Base-by-base conservation (phyloP, 2,797 vertebrate genomes). In the Sebastes jordani region DNA sequence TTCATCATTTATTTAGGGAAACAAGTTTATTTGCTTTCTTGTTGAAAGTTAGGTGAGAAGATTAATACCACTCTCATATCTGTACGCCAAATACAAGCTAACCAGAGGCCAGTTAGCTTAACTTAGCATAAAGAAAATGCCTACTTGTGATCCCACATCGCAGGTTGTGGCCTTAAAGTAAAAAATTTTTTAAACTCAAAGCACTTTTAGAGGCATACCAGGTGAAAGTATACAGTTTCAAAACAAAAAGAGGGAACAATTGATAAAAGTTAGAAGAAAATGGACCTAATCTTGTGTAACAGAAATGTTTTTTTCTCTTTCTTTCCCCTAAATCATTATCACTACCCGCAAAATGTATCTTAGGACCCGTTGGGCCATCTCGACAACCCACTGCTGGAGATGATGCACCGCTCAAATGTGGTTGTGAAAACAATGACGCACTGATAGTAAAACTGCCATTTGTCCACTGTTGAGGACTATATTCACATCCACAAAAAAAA, bases 391-490 rank as follows among this genome's bases (percentile, higher is more conserved):
- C 6, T 55, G 65, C n/a, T n/a, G 34, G 0, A 34, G 6, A 76
- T 14, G 36, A 75, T n/a, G 58, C 46, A 71, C 2, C 5, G 10
- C 70, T 67, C 55, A 7, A 73, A 84, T 13, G 22, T 18, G 59
- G 46, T 49, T 38, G 23, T 46, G 56, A 71, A 63, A 79, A 79
- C 46, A 81, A 76, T 38, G 54, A 82, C 36, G 27, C 52, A 46
- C 4, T 9, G 11, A 73, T 14, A 6, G 13, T 30, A 27, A 74
- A 75, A 66, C 60, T 22, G 11, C 14, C 16, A 18, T 69, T 64
- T 76, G 38, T 61, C 20, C 14, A n/a, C 42, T 8, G 34, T 36
- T 27, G 25, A 64, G 23, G 52, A 32, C 42, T 38, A 20, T 46
- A 68, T 55, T 60, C 38, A 4, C 4, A 25, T 29, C 27, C 23